Percentiles rank a stretch among this genome's conserved stretches.
phyloP scores from a whole-genome alignment of 2,888 invertebrate species.

The Balanococcus diminutus region DNA sequence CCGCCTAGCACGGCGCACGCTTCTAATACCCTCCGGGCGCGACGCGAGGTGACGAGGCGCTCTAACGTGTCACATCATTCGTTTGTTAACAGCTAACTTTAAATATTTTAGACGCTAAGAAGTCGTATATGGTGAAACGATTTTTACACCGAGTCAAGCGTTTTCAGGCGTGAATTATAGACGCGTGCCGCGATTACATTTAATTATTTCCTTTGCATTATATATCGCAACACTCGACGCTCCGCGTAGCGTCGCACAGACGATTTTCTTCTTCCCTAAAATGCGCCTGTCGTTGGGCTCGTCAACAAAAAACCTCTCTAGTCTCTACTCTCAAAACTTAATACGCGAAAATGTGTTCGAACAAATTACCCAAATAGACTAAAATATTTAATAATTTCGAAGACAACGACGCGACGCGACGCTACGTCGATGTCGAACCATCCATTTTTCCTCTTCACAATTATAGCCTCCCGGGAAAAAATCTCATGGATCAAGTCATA shows the following conservation, averaged over 20 bases:
- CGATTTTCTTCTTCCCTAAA: background rate
- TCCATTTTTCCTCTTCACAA: no score
- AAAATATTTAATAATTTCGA: background rate
- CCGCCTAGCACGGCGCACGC: background rate
- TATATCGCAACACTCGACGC: background rate
- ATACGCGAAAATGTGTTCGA: slow-evolving; percentile 15
- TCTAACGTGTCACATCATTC: slow-evolving; percentile 23
- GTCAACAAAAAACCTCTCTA: background rate
- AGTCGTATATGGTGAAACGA: slow-evolving; percentile 26
- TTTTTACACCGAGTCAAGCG: slow-evolving; percentile 29
- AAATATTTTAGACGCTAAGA: slow-evolving; percentile 13
- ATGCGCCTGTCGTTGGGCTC: background rate
- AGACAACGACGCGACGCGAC: background rate
- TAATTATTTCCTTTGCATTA: slow-evolving; percentile 40
- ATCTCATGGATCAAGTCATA: no score
- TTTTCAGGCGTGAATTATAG: slow-evolving; percentile 34
- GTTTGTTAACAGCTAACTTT: slow-evolving; percentile 31
- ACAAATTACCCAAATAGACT: background rate
- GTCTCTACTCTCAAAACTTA: background rate
- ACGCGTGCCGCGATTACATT: slow-evolving; percentile 31
- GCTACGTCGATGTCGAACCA: background rate
- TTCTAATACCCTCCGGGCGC: background rate
- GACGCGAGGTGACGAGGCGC: background rate
- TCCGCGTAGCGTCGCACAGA: no score
- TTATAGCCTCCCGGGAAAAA: no score